Base-by-base conservation (phyloP, 2,113 vertebrate species). In the Egretta garzetta region DNA sequence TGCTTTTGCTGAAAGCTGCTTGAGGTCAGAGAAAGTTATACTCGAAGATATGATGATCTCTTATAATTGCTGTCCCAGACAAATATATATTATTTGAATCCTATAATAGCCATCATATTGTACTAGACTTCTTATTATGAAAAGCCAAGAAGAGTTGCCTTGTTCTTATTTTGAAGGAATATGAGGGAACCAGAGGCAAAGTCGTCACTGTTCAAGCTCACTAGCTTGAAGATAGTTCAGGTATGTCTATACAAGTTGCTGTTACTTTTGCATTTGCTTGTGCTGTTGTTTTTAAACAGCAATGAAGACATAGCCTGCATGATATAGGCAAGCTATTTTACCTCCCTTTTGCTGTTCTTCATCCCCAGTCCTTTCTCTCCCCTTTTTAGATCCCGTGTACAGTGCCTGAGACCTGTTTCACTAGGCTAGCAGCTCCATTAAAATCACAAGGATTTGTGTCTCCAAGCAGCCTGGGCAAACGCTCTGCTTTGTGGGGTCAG, bases 1-100 rank as follows among this genome's bases (percentile, higher is more conserved):
- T 80, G 32, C 16, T 88, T 76, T 88, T 90, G 49, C 32, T 64
- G 80, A 70, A 94, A 88, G 33, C 63, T 90, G 71, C 52, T 93
- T 35, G 39, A 72, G 63, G 41, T 80, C 55, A 89, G 30, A 33
- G 35, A 41, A 81, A 91, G 58, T 86, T 95, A 84, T 68, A 60
- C 19, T 86, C 1, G 0, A 88, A 83, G 45, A 53, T 45, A 52
- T 9, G 4, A 32, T 50, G 63, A 88, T 71, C 27, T 60, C n/a
- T 53, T 49, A 20, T 63, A 90, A 90, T 62, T 80, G n/a, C n/a
- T 90, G 52, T 80, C 52, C n/a, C 14, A 56, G 50, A 60, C 8
- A 73, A 79, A 79, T 30, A 37, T 64, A 14, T 52, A 55, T 33
- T 55, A 81, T 79, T 90, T 60, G 26, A 91, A 89, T 87, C 32